Evolutionary conservation across 2,113 vertebrate species (phyloP), one percentile per base, ranked within the genome.

Genomic region (Cettia cetti): DNA sequence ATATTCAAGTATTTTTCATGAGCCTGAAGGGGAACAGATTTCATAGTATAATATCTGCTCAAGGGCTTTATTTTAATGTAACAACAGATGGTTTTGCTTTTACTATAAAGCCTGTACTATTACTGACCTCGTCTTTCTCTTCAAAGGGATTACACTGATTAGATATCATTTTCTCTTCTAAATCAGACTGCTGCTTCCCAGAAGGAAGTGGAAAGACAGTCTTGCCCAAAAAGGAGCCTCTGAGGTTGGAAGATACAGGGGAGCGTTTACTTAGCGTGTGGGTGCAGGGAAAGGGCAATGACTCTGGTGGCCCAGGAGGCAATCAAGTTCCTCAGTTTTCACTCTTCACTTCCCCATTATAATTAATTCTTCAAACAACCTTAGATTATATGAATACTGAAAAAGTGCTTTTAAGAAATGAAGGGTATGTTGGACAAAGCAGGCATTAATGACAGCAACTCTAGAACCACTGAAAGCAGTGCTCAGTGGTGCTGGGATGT

Each of bases 141-240:
- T 95, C 95, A 97, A 96, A 96, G 93, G 94, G 90, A 96, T 96
- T 94, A 94, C 82, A 78, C 79, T 94, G 94, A 96, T 96, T 95
- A 95, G 90, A 75, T 96, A 95, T 64, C 3, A 86, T 95, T 93
- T 83, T 96, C 90, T 96, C 76, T 88, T 89, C 49, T 92, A 86
- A 90, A 82, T 71, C 80, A 94, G 82, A 86, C 64, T 88, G 79
- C 75, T 74, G 60, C 88, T 95, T 94, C 82, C 79, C 71, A 90
- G 85, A 83, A 94, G 92, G 79, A 96, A 90, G 85, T 30, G 44
- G 78, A 86, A 92, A 91, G 50, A 63, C 0, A 0, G 72, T 20
- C 52, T 89, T 60, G 72, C 42, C 59, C 3, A 3, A 59, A 3
- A 59, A 86, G 75, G 45, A 92, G 54, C 31, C 90, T 90, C 54